These are phyloP conservation scores for Hybos culiciformis DNA, from an alignment of 2,888 invertebrate genomes.

Conservation along the genomic window DNA sequence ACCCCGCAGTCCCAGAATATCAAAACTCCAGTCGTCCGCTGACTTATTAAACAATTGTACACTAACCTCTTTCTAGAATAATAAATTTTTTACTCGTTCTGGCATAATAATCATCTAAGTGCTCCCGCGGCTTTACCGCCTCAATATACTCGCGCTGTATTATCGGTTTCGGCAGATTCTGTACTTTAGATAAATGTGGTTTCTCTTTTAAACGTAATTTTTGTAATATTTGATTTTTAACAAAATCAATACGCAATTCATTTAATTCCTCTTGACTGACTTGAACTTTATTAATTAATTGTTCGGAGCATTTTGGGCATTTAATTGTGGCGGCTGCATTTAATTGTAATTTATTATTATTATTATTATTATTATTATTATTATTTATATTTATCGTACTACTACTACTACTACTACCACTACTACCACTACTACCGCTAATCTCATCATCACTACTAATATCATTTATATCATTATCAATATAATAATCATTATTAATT, in stretches of 20 bases:
- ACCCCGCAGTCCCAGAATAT: neutral
- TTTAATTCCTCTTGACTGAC: constrained; percentile 47
- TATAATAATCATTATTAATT: neutral
- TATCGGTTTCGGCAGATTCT: constrained; percentile 57
- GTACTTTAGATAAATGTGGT: constrained; percentile 43
- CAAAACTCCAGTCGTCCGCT: too few species aligned
- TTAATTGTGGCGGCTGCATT: constrained; percentile 8
- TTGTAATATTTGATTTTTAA: constrained; percentile 71
- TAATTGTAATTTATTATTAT: neutral
- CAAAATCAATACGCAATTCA: constrained; percentile 60
- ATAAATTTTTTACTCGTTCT: constrained; percentile 73
- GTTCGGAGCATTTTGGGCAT: constrained; percentile 27
- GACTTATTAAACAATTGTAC: too few species aligned
- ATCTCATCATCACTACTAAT: neutral
- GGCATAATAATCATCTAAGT: constrained; percentile 66
- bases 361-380: neutral
- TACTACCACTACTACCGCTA: neutral
- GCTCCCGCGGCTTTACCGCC: constrained; percentile 32
- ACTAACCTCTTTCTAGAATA: constrained; percentile 62
- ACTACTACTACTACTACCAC: neutral
- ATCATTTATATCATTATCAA: neutral
- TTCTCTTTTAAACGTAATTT: constrained; percentile 64
- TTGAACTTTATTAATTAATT: constrained; percentile 16
- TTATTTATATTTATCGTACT: neutral
- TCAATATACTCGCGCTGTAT: constrained; percentile 39